A percentile compares a stretch with the other conserved stretches of the same genome.
Evolutionary conservation across 1,140 invertebrate species (phyloP).

Genomic region (Fopius arisanus): DNA sequence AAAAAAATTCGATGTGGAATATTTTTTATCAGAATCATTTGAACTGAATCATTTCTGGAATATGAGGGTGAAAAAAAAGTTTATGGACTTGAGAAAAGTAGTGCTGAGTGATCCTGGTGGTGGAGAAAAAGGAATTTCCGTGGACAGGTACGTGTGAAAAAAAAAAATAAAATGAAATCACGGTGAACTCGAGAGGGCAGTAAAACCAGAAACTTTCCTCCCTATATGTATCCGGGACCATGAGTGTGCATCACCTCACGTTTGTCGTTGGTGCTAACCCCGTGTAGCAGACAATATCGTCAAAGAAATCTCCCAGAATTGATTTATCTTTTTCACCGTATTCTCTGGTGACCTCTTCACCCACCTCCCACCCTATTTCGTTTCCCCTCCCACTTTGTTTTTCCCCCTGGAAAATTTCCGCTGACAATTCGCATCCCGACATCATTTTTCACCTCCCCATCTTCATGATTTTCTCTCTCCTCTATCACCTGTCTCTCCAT

Average conservation of each 20-base stretch:
- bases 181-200: constrained; percentile 25
- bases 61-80: not conserved
- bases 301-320: constrained; percentile 37
- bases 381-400: constrained; percentile 6
- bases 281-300: constrained; percentile 21
- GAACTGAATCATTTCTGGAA: not conserved
- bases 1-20: not conserved
- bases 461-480: not conserved
- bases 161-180: constrained; percentile 12
- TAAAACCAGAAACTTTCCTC: constrained; percentile 33
- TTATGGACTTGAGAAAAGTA: not conserved
- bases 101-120: not conserved
- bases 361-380: not conserved
- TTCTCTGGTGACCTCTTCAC: constrained; percentile 25
- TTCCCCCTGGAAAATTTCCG: not conserved
- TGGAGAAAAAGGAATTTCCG: not conserved
- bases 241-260: constrained; percentile 14
- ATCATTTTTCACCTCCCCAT: constrained; percentile 31
- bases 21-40: constrained; percentile 2
- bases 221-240: constrained; percentile 9
- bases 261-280: not conserved
- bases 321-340: constrained; percentile 38
- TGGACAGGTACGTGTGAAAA: not conserved
- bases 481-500: constrained; percentile 1
- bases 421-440: not conserved